These are phyloP conservation scores for Coptotermes formosanus DNA, from an alignment of 1,140 invertebrate species.

Conservation along the genomic window DNA sequence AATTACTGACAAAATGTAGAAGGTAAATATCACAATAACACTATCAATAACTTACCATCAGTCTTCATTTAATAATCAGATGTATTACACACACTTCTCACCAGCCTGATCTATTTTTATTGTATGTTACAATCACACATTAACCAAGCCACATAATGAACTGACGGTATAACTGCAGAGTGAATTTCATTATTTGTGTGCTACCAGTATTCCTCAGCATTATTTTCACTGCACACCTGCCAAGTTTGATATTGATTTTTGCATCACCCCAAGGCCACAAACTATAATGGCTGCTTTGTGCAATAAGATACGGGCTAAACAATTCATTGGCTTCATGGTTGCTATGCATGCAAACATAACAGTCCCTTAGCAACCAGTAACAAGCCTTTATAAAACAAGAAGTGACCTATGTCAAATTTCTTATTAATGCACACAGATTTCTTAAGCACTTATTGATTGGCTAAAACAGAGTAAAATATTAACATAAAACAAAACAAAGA, in stretches of 20 bases:
- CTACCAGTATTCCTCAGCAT: background rate
- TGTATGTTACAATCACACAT: background rate
- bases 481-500: too few species aligned
- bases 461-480: too few species aligned
- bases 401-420: background rate
- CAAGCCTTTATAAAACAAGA: background rate
- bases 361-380: background rate
- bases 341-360: constrained; percentile 2
- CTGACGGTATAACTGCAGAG: background rate
- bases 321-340: background rate
- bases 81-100: background rate
- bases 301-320: background rate
- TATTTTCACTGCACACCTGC: background rate
- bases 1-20: too few species aligned
- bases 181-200: background rate
- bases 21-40: background rate
- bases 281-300: background rate
- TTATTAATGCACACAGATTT: background rate
- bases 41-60: background rate
- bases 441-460: too few species aligned
- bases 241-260: background rate
- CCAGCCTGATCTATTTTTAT: background rate
- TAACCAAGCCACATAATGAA: background rate
- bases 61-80: background rate
- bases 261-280: background rate